Conservation (phyloP, 2,113 vertebrate genomes). For the Oryzias woworae region DNA sequence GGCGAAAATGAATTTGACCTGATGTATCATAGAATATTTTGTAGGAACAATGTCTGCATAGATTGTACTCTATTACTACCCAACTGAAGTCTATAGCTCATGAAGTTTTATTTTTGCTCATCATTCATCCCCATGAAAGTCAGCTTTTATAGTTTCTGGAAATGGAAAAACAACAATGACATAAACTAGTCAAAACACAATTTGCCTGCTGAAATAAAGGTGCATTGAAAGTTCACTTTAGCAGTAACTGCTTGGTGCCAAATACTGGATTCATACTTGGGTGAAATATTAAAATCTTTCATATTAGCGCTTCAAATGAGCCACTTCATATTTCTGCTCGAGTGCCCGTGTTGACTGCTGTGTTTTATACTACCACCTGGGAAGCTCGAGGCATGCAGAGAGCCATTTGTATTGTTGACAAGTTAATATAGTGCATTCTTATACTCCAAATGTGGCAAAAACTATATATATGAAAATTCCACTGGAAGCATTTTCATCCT, state of each 20-base stretch:
- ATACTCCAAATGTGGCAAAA: constrained; percentile 39
- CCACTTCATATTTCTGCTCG: constrained; percentile 42
- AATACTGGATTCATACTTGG: constrained; percentile 14
- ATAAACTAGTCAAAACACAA: constrained; percentile 31
- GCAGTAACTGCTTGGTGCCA: constrained; percentile 40
- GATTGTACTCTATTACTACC: background rate
- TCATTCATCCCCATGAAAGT: background rate
- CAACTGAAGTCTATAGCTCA: constrained; percentile 1
- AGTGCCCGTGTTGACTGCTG: constrained; percentile 30
- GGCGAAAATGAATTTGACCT: no score
- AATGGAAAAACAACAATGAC: constrained; percentile 6
- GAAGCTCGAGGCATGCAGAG: constrained; percentile 32
- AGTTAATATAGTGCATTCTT: constrained; percentile 52
- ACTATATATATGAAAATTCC: constrained; percentile 38
- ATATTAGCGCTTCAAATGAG: constrained; percentile 56
- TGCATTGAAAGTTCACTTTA: constrained; percentile 3
- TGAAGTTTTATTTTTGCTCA: background rate
- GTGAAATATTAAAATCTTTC: constrained; percentile 45
- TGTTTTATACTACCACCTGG: constrained; percentile 58
- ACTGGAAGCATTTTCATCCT: constrained; percentile 19
- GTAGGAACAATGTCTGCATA: background rate
- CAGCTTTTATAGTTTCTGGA: constrained; percentile 6
- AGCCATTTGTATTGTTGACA: constrained; percentile 57
- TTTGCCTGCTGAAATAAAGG: constrained; percentile 35
- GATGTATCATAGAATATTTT: no score